Evolutionary conservation across 2,888 invertebrate genomes (phyloP).

Genomic region (Plebejus anna): DNA sequence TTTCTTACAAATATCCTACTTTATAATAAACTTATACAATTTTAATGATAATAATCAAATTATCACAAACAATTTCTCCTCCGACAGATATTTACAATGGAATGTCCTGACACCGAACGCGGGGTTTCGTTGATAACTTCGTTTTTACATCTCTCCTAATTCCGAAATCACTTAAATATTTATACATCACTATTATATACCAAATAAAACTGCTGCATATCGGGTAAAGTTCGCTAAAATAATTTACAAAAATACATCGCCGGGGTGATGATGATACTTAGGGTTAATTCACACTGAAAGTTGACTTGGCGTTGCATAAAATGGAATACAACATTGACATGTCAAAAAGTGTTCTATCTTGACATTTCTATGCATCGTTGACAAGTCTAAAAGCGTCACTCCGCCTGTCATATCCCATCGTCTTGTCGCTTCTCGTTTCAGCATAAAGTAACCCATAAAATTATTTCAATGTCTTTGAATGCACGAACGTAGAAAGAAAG

Average conservation of each 20-base stretch:
- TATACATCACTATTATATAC: constrained; percentile 19
- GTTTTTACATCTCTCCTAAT: constrained; percentile 26
- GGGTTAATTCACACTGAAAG: not conserved
- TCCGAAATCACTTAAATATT: constrained; percentile 24
- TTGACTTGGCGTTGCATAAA: not conserved
- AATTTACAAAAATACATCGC: constrained; percentile 3
- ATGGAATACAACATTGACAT: too few relatives aligned
- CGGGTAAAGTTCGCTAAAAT: constrained; percentile 12
- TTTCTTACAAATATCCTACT: constrained; percentile 8
- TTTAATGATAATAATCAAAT: constrained; percentile 2
- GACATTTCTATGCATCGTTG: too few relatives aligned
- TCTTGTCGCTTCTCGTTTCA: not conserved
- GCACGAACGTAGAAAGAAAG: too few relatives aligned
- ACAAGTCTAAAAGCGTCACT: too few relatives aligned
- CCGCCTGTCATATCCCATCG: too few relatives aligned
- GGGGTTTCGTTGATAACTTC: constrained; percentile 23
- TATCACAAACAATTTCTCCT: constrained; percentile 21
- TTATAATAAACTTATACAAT: constrained; percentile 14
- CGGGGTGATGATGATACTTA: not conserved
- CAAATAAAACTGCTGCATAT: constrained; percentile 8
- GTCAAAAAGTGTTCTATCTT: too few relatives aligned
- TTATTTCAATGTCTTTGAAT: not conserved
- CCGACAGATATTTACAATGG: constrained; percentile 22
- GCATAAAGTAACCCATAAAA: not conserved
- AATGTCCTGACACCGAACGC: constrained; percentile 13